phyloP scores from a whole-genome alignment of 2,113 vertebrate species.

The Cavia porcellus region DNA sequence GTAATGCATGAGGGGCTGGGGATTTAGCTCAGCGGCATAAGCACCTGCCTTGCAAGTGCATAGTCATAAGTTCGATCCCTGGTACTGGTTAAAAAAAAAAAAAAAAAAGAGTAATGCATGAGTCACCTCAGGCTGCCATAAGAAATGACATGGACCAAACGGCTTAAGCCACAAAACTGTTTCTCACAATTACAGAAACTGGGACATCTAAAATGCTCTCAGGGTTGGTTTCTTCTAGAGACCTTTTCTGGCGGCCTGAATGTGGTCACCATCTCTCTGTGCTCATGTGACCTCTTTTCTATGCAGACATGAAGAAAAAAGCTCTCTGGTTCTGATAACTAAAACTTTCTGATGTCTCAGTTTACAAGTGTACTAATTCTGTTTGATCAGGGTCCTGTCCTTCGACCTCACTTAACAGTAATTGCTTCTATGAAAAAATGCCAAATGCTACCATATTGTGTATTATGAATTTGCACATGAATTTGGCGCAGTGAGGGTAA shows the following conservation, averaged over 20 bases:
- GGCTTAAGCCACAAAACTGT: neutral
- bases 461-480: neutral
- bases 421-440: neutral
- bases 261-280: neutral
- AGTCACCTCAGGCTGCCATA: neutral
- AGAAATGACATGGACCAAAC: neutral
- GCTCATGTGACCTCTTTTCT: neutral
- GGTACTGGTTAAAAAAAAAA: too few species aligned
- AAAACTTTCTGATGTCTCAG: neutral
- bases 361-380: neutral
- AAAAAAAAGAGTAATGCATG: neutral
- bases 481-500: fast-evolving
- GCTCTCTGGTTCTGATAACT: neutral
- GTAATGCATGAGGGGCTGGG: too few species aligned
- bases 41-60: too few species aligned
- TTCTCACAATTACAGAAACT: neutral
- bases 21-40: too few species aligned
- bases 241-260: neutral
- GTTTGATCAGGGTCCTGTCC: neutral
- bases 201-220: neutral
- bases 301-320: neutral
- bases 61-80: too few species aligned
- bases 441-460: neutral
- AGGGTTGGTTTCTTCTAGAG: neutral
- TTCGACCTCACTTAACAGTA: neutral